Evolutionary conservation across 2,888 invertebrate species (phyloP).

Genomic region (Vannuccia rotundouncinata): DNA sequence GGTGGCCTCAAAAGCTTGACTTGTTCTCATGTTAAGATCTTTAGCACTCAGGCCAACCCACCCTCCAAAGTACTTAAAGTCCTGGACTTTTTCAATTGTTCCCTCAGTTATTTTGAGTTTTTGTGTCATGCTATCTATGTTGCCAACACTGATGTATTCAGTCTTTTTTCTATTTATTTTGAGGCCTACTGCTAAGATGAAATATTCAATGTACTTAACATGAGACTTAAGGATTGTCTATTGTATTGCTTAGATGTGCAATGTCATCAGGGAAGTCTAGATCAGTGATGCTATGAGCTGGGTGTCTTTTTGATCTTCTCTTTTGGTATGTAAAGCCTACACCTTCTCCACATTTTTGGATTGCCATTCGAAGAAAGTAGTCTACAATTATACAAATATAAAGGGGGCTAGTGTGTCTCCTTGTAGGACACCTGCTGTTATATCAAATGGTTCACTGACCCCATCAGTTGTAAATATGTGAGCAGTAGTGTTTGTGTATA

Average conservation of each 20-base stretch:
- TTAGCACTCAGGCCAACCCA: slow-evolving; percentile 17
- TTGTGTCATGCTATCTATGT: slow-evolving; percentile 1
- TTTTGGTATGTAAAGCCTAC: slow-evolving; percentile 24
- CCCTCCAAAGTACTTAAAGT: slow-evolving; percentile 13
- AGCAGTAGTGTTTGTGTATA: slow-evolving; percentile 26
- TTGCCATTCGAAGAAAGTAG: slow-evolving; percentile 23
- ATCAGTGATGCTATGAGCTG: slow-evolving; percentile 27
- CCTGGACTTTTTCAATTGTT: slow-evolving; percentile 22
- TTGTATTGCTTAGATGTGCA: slow-evolving; percentile 23
- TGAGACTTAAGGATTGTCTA: slow-evolving; percentile 7
- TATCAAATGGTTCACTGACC: slow-evolving; percentile 22
- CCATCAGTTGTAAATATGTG: slow-evolving; percentile 18
- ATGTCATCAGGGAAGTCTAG: slow-evolving; percentile 31
- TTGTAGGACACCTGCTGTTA: slow-evolving; percentile 12
- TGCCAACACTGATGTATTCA: neutral
- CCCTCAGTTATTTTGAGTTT: slow-evolving; percentile 15
- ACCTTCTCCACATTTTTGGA: slow-evolving; percentile 16
- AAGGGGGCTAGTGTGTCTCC: slow-evolving; percentile 30
- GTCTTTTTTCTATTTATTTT: neutral
- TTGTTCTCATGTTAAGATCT: slow-evolving; percentile 21
- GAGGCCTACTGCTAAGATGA: neutral
- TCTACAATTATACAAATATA: slow-evolving; percentile 31
- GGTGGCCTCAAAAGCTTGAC: slow-evolving; percentile 16
- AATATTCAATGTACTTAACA: slow-evolving; percentile 23
- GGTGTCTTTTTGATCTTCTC: slow-evolving; percentile 26